Evolutionary conservation across 2,113 vertebrate species (phyloP).

Genomic region (Andinoacara biseriatus): DNA sequence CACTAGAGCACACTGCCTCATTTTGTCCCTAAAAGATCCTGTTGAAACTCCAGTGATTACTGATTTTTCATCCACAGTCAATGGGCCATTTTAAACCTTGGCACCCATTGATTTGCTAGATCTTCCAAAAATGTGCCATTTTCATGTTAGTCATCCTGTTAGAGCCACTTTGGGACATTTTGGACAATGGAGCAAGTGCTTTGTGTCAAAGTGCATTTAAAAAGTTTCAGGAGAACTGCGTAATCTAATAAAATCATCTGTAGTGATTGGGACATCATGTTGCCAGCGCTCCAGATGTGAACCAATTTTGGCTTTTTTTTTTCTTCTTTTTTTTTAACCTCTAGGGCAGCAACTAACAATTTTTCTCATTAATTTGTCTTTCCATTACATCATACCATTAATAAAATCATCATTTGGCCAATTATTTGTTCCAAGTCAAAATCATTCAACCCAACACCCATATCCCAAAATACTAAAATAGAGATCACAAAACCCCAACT

Average conservation of each 20-base stretch:
- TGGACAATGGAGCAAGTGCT: background rate
- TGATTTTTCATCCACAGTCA: too few relatives aligned
- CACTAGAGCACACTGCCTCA: background rate
- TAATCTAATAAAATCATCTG: background rate
- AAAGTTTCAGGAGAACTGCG: background rate
- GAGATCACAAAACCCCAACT: accelerated
- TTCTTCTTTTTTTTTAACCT: background rate
- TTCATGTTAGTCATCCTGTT: background rate
- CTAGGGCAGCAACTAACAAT: background rate
- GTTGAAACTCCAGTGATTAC: background rate
- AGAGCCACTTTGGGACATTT: background rate
- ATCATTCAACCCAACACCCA: background rate
- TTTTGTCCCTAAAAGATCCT: background rate
- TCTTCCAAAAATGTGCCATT: background rate
- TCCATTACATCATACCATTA: background rate
- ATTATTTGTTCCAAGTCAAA: background rate
- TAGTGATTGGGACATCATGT: background rate
- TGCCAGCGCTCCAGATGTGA: background rate
- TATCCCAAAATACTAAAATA: background rate
- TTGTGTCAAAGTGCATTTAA: background rate
- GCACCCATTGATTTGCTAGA: too few relatives aligned
- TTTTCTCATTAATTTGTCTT: background rate
- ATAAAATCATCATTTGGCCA: background rate
- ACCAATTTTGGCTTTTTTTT: background rate
- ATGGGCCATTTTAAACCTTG: background rate